Conservation (phyloP, 1,140 invertebrate species). For the Lordiphosa clarofinis region DNA sequence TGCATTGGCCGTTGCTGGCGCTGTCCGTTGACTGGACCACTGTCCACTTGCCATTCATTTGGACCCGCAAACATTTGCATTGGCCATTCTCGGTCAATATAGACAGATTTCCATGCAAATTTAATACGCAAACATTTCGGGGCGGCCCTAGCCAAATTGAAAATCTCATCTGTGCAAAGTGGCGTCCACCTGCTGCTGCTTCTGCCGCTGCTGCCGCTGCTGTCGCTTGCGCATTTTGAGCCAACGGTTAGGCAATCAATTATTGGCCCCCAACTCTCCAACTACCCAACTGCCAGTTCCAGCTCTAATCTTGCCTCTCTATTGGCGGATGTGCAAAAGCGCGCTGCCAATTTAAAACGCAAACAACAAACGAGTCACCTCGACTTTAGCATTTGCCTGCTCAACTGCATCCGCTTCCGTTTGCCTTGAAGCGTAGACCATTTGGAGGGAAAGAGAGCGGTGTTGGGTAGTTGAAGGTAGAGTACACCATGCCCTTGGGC, state of each 20-base stretch:
- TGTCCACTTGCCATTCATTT: slow-evolving; percentile 64
- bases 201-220: slow-evolving; percentile 2
- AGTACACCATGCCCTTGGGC: slow-evolving; percentile 51
- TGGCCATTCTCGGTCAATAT: slow-evolving; percentile 79
- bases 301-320: slow-evolving; percentile 31
- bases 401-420: slow-evolving; percentile 64
- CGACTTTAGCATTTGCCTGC: slow-evolving; percentile 34
- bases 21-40: slow-evolving; percentile 33
- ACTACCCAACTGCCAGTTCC: background rate
- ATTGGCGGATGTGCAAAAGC: slow-evolving; percentile 70
- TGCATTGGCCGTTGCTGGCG: slow-evolving; percentile 42
- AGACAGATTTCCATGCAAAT: slow-evolving; percentile 80
- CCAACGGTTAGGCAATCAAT: slow-evolving; percentile 74
- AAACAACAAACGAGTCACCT: slow-evolving; percentile 62
- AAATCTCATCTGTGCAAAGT: slow-evolving; percentile 78
- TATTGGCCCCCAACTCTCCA: slow-evolving; percentile 44
- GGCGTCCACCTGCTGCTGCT: slow-evolving; percentile 16
- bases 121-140: slow-evolving; percentile 79
- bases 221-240: slow-evolving; percentile 36
- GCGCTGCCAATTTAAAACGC: slow-evolving; percentile 73
- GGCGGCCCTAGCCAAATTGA: slow-evolving; percentile 74
- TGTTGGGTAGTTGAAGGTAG: background rate
- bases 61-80: slow-evolving; percentile 74
- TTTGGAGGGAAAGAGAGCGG: background rate
- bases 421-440: slow-evolving; percentile 10